Percentiles rank a stretch among this genome's conserved stretches.
phyloP scores from a whole-genome alignment of 2,797 vertebrate species.

The Ptychadena robeensis region DNA sequence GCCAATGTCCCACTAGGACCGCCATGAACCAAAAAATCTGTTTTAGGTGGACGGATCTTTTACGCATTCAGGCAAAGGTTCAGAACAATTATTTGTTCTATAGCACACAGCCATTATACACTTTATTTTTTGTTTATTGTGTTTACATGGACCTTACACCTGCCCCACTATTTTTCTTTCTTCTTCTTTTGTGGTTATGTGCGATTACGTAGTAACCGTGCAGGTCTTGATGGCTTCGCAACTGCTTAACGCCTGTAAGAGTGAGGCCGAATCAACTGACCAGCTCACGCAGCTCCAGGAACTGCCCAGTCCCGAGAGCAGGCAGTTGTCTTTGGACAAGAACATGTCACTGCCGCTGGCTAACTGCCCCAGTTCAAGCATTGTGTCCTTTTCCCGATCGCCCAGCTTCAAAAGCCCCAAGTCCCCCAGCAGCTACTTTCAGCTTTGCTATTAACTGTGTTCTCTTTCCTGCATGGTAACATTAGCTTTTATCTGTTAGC shows the following conservation, averaged over 20 bases:
- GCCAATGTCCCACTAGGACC: no score
- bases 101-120: not conserved
- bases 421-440: slow-evolving; percentile 84
- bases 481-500: not conserved
- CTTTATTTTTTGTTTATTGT: slow-evolving; percentile 57
- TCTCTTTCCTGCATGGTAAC: slow-evolving; percentile 22
- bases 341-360: slow-evolving; percentile 73
- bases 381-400: slow-evolving; percentile 75
- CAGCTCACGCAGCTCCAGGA: slow-evolving; percentile 68
- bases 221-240: slow-evolving; percentile 82
- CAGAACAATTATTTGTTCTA: not conserved
- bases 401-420: slow-evolving; percentile 84
- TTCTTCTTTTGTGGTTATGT: slow-evolving; percentile 63
- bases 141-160: slow-evolving; percentile 69
- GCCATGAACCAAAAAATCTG: not conserved
- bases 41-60: not conserved
- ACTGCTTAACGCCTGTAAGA: slow-evolving; percentile 75
- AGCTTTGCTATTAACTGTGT: slow-evolving; percentile 71
- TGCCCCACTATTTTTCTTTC: slow-evolving; percentile 63
- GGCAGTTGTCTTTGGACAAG: slow-evolving; percentile 70
- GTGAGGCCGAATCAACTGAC: slow-evolving; percentile 67
- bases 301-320: slow-evolving; percentile 70
- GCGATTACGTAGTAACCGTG: slow-evolving; percentile 79
- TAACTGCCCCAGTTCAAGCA: slow-evolving; percentile 76
- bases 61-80: not conserved